phyloP scores from a whole-genome alignment of 2,797 vertebrate genomes.

The Crenuchus spilurus region DNA sequence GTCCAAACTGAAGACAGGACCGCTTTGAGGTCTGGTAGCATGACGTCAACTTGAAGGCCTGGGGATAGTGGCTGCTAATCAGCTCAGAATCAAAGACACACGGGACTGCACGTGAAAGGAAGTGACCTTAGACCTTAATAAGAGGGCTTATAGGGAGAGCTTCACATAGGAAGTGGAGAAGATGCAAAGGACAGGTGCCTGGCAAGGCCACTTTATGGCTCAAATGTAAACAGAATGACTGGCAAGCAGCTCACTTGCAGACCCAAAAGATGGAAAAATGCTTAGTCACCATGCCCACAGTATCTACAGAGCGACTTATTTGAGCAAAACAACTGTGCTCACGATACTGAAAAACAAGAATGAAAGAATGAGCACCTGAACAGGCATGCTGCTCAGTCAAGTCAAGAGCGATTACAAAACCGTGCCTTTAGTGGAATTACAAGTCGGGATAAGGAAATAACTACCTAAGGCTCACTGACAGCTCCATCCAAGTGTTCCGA shows the following conservation, averaged over 20 bases:
- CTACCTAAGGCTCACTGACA: conserved; percentile 16
- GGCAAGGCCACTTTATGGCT: too few relatives aligned
- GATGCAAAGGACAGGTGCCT: not conserved
- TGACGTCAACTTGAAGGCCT: conserved; percentile 17
- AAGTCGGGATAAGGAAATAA: conserved; percentile 26
- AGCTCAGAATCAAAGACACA: conserved; percentile 30
- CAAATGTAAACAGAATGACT: not conserved
- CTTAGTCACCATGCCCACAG: not conserved
- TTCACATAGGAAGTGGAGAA: not conserved
- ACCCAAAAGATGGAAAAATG: not conserved
- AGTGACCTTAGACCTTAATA: not conserved
- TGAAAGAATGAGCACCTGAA: conserved; percentile 13
- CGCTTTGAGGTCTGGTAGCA: not conserved
- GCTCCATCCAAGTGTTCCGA: conserved; percentile 13
- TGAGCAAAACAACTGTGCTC: conserved; percentile 1
- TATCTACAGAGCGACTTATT: not conserved
- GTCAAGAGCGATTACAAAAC: conserved; percentile 17
- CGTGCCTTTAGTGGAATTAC: conserved; percentile 9
- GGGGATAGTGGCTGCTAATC: conserved; percentile 22
- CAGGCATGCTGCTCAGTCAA: conserved; percentile 6
- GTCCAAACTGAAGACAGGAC: not conserved
- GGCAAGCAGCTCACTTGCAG: not conserved
- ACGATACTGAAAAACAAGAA: not conserved
- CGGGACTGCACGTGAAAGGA: conserved; percentile 13
- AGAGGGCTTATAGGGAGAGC: not conserved